Evolutionary conservation across 2,888 invertebrate species (phyloP), one percentile per base, ranked within the genome.

Genomic region (Polyommatus iphigenia): DNA sequence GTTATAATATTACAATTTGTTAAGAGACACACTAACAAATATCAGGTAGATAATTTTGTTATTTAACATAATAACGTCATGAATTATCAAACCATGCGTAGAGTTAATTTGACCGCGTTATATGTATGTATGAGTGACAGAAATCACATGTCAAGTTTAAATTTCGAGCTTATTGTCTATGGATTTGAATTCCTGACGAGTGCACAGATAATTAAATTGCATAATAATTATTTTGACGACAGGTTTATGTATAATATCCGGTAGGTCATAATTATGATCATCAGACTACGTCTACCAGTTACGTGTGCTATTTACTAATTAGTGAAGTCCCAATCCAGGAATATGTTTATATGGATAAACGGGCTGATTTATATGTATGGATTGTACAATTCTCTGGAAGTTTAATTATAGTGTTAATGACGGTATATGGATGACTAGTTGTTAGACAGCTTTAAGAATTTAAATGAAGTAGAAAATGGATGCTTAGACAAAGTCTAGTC

Each of bases 271-370:
- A 67, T 13, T 15, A 67, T 67, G 67, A 67, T 67, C 67, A 67
- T 67, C 67, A 67, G 67, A 67, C 67, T 67, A 67, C 67, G 67
- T 67, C 67, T 67, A 29, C 29, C 1, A 32, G 72, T 0, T 72
- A 72, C 72, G 72, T 72, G 72, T 72, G 41, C 72, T 41, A 72
- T 72, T 72, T 72, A 72, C 41, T 72, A 72, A 72, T 46, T 77
- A 77, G 29, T 32, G 62, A 62, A 29, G 77, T 57, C 72, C 72
- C 72, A 77, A 77, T 72, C 71, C 77, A 54, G 77, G 71, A 77
- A 72, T 77, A 77, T 77, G 57, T 59, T 77, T 24, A 77, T 77
- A 77, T 71, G 57, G 72, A 77, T 13, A 77, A 72, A 77, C 72
- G 4, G 71, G 50, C 71, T 20, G 57, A 72, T 77, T 57, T 72